Evolutionary conservation across 2,797 vertebrate genomes (phyloP).

Genomic region (Poeciliopsis presidionis): DNA sequence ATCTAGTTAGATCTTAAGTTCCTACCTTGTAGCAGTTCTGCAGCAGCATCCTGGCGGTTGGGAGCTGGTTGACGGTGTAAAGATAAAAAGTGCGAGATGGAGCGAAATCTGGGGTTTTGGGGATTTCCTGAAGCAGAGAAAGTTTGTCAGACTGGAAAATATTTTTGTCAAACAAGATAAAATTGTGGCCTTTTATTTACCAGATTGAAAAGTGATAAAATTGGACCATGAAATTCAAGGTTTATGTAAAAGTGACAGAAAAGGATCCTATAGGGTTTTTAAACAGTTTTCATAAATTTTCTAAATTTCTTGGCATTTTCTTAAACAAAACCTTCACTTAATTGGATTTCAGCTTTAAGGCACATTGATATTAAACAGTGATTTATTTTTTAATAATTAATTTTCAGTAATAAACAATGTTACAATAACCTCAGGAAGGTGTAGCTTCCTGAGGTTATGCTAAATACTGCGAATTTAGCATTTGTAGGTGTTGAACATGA

Average conservation of each 20-base stretch:
- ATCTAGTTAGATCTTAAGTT: background rate
- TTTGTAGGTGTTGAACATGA: background rate
- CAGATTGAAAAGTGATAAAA: background rate
- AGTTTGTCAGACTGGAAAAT: slow-evolving; percentile 10
- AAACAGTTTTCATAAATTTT: background rate
- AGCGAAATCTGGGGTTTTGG: slow-evolving; percentile 93
- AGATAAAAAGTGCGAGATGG: slow-evolving; percentile 96
- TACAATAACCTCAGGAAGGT: background rate
- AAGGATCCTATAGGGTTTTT: background rate
- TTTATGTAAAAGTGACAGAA: background rate
- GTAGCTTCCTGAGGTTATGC: too few relatives aligned
- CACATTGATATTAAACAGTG: background rate
- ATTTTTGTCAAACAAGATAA: background rate
- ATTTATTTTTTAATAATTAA: background rate
- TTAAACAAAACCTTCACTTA: background rate
- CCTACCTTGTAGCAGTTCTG: slow-evolving; percentile 92
- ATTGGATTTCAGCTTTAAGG: background rate
- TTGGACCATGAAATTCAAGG: background rate
- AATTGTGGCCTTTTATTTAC: background rate
- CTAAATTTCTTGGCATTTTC: background rate
- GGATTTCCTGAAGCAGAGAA: slow-evolving; percentile 86
- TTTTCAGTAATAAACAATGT: background rate
- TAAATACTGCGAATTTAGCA: background rate
- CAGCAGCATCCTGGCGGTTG: slow-evolving; percentile 88
- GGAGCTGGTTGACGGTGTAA: slow-evolving; percentile 88